These are phyloP conservation scores for Rhamphomyia laevipes DNA, from an alignment of 2,888 invertebrate genomes.

Conservation along the genomic window DNA sequence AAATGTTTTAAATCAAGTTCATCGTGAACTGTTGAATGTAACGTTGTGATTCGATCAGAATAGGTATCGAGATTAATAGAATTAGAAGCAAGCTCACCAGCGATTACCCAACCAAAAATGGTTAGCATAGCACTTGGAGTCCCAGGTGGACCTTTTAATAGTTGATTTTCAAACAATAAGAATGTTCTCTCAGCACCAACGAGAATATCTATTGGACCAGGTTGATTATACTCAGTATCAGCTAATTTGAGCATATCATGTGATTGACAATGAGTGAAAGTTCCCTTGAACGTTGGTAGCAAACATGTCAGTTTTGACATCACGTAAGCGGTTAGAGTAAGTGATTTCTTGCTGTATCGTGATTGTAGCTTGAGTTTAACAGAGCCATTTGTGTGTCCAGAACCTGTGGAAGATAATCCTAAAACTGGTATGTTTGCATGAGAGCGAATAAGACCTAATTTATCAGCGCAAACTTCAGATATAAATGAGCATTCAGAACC, in stretches of 20 bases:
- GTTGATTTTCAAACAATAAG: slow-evolving; percentile 8
- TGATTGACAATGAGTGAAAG: too few relatives aligned
- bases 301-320: slow-evolving; percentile 5
- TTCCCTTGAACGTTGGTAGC: too few relatives aligned
- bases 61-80: background rate
- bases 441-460: too few relatives aligned
- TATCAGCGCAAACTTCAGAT: too few relatives aligned
- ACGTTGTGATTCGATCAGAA: background rate
- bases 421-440: too few relatives aligned
- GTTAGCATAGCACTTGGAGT: slow-evolving; percentile 9
- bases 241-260: slow-evolving; percentile 4
- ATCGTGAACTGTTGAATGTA: background rate
- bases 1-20: too few relatives aligned
- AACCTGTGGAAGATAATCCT: too few relatives aligned
- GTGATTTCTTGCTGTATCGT: background rate
- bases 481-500: too few relatives aligned
- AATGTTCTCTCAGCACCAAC: slow-evolving; percentile 11
- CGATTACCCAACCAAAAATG: too few relatives aligned
- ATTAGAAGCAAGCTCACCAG: too few relatives aligned
- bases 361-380: slow-evolving; percentile 3
- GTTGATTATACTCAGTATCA: slow-evolving; percentile 11
- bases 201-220: slow-evolving; percentile 10
- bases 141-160: background rate
- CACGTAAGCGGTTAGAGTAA: slow-evolving; percentile 2
- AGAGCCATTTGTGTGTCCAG: too few relatives aligned